These are phyloP conservation scores for Siniperca scherzeri DNA, from an alignment of 2,797 vertebrate genomes.

Conservation along the genomic window DNA sequence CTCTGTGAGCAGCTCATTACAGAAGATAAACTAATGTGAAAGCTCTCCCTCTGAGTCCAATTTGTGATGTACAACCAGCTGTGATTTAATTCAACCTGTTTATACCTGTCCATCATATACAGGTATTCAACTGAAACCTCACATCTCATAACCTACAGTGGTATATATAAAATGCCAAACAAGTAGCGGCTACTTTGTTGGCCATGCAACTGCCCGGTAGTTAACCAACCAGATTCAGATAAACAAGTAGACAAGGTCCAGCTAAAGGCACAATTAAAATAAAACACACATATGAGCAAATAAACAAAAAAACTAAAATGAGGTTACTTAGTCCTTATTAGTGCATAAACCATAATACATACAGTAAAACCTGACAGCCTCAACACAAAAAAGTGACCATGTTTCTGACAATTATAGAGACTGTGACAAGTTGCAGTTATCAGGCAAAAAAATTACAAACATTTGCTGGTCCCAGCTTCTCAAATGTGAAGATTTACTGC, in stretches of 20 bases:
- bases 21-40: slow-evolving; percentile 9
- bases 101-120: background rate
- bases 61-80: background rate
- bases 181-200: background rate
- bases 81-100: slow-evolving; percentile 17
- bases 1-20: slow-evolving; percentile 16
- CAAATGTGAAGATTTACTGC: slow-evolving; percentile 2
- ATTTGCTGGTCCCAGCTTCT: background rate
- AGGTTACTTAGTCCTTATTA: background rate
- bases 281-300: no score
- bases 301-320: background rate
- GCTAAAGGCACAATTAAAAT: background rate
- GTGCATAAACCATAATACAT: background rate
- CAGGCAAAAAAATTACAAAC: no score
- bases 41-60: slow-evolving; percentile 2
- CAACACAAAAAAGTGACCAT: background rate
- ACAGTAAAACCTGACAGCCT: background rate
- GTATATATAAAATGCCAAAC: background rate
- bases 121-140: slow-evolving; percentile 18
- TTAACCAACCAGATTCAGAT: background rate
- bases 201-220: background rate
- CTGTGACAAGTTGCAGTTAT: background rate
- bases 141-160: background rate
- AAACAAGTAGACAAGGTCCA: background rate
- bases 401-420: slow-evolving; percentile 5